Evolutionary conservation across 2,888 invertebrate genomes (phyloP), one percentile per base, ranked within the genome.

Genomic region (Rhogogaster chlorosoma): DNA sequence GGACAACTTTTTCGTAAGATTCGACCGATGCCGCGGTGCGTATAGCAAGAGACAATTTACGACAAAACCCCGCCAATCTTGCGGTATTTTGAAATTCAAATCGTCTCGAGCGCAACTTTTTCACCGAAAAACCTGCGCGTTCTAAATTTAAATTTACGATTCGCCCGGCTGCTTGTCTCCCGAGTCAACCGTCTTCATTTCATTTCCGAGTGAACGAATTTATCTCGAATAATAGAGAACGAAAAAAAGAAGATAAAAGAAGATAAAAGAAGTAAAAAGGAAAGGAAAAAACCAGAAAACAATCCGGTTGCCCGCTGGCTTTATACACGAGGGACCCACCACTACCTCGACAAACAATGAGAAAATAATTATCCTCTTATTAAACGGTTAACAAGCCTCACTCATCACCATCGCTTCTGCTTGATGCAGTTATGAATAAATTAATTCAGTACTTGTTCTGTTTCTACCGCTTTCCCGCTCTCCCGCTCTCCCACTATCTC

Each of bases 31-130:
- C 75, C 75, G 75, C 75, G 75, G 18, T n/a, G 15, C 18, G 26
- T 73, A 49, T 67, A 75, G 87, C 85, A 45, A 86, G 83, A 85
- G 86, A 89, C 89, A 90, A 91, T 91, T 91, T 90, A 90, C 90
- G 90, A 90, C 89, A 89, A 91, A 90, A 91, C 88, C 90, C 84
- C 88, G 88, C 86, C 89, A 90, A 90, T 90, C 88, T 87, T 86
- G 83, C 84, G 85, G 84, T 85, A 84, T 89, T 89, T 88, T 90
- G 90, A 91, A 91, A 90, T 91, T 90, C 89, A 91, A 89, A 91
- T 75, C 42, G 45, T 75, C 26, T 80, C 67, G 83, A 67, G 83
- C 85, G 64, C 86, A 75, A 85, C 75, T 87, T 88, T 88, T 88
- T 88, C 85, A 78, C 64, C 85, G 67, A 87, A 80, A 86, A 80